Evolutionary conservation across 2,113 vertebrate species (phyloP).

Genomic region (Rynchops niger): DNA sequence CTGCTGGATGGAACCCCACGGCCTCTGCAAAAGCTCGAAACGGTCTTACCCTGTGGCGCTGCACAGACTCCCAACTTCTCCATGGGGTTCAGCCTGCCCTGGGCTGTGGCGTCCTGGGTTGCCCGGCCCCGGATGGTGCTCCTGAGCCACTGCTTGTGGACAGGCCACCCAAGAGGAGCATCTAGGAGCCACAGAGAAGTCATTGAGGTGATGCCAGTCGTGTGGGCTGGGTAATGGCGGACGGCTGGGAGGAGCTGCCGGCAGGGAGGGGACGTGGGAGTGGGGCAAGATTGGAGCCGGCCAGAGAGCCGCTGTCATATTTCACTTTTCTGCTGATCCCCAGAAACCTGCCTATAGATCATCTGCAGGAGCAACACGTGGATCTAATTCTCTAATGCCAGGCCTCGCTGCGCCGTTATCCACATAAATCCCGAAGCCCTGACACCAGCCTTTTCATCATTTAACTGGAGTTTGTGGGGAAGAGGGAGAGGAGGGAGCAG

Average conservation of each 20-base stretch:
- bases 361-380: not conserved
- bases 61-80: rapidly evolving
- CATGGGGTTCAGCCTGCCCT: rapidly evolving
- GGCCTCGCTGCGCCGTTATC: not conserved
- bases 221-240: not conserved
- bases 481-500: not conserved
- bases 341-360: not conserved
- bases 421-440: not conserved
- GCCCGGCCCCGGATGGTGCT: not conserved
- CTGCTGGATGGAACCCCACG: not conserved
- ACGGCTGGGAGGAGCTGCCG: not conserved
- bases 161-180: not conserved
- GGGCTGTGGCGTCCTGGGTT: not conserved
- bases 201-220: not conserved
- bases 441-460: not conserved
- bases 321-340: not conserved
- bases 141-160: not conserved
- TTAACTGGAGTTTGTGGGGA: not conserved
- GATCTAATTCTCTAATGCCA: not conserved
- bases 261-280: not conserved
- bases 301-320: not conserved
- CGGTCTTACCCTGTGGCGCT: rapidly evolving
- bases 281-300: not conserved
- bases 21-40: not conserved
- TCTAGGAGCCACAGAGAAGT: not conserved